phyloP scores from a whole-genome alignment of 2,797 vertebrate genomes.

The Sebastes nivosus region DNA sequence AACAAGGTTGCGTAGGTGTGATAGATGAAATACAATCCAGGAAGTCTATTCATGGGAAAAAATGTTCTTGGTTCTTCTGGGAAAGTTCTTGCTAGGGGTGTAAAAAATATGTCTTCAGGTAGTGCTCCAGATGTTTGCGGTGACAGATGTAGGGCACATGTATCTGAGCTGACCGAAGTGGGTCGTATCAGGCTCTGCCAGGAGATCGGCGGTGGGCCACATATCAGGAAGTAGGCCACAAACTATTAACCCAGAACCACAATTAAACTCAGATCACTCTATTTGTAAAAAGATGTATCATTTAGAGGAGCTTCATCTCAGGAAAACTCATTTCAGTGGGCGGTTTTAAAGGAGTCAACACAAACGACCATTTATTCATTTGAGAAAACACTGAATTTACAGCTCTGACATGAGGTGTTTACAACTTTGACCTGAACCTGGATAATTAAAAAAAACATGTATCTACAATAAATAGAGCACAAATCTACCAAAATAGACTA shows the following conservation, averaged over 20 bases:
- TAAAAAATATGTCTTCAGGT: neutral
- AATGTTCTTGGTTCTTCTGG: neutral
- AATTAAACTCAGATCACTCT: neutral
- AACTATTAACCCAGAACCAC: constrained; percentile 51
- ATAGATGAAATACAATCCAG: neutral
- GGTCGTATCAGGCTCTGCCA: constrained; percentile 24
- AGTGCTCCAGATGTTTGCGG: constrained; percentile 24
- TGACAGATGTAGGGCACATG: constrained; percentile 45
- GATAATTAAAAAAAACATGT: neutral
- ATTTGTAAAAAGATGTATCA: neutral
- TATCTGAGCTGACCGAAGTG: constrained; percentile 38
- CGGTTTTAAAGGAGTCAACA: neutral
- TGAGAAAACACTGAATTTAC: neutral
- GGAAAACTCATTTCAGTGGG: neutral
- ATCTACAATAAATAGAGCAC: neutral
- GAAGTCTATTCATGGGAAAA: neutral
- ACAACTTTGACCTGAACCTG: neutral
- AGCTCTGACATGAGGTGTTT: neutral
- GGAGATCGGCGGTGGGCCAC: constrained; percentile 12
- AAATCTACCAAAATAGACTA: neutral
- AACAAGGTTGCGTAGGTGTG: neutral
- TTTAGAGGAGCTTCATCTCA: neutral
- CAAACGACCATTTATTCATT: neutral
- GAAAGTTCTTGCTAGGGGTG: neutral
- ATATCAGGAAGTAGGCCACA: constrained; percentile 52